phyloP scores from a whole-genome alignment of 2,113 vertebrate genomes.

The Brachirus orientalis region DNA sequence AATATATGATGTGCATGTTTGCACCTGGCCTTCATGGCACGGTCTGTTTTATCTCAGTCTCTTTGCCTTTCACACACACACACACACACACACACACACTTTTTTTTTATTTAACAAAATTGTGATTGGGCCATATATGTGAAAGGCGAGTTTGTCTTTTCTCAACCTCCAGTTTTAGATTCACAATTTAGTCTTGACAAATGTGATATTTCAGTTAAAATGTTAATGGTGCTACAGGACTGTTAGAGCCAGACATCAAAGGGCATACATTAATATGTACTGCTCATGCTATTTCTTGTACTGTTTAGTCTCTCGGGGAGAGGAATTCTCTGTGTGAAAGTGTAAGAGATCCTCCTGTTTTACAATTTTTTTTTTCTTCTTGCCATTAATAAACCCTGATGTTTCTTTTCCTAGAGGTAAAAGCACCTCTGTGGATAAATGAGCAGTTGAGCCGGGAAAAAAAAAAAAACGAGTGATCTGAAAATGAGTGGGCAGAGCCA shows the following conservation, averaged over 20 bases:
- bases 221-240: constrained; percentile 80
- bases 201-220: constrained; percentile 83
- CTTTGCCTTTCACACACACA: background rate
- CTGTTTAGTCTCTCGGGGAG: constrained; percentile 83
- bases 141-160: constrained; percentile 45
- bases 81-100: constrained; percentile 42
- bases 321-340: constrained; percentile 23
- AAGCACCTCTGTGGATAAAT: constrained; percentile 66
- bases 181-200: constrained; percentile 81
- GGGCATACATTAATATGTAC: constrained; percentile 81
- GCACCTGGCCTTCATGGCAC: constrained; percentile 46
- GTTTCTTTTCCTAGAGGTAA: constrained; percentile 72
- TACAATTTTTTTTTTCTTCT: constrained; percentile 25
- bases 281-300: constrained; percentile 77
- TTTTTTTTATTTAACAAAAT: constrained; percentile 65
- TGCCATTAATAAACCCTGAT: constrained; percentile 73
- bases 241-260: constrained; percentile 77
- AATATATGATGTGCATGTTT: constrained; percentile 76
- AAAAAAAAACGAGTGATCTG: constrained; percentile 34
- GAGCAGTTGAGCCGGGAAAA: constrained; percentile 25
- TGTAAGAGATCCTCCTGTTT: constrained; percentile 55
- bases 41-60: background rate
- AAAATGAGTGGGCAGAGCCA: constrained; percentile 71
- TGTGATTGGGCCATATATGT: constrained; percentile 72
- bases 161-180: constrained; percentile 65